Percentiles rank a stretch among this genome's conserved stretches.
phyloP scores from a whole-genome alignment of 53 echinoderm and acorn worm species.

The Actinopyga echinites region DNA sequence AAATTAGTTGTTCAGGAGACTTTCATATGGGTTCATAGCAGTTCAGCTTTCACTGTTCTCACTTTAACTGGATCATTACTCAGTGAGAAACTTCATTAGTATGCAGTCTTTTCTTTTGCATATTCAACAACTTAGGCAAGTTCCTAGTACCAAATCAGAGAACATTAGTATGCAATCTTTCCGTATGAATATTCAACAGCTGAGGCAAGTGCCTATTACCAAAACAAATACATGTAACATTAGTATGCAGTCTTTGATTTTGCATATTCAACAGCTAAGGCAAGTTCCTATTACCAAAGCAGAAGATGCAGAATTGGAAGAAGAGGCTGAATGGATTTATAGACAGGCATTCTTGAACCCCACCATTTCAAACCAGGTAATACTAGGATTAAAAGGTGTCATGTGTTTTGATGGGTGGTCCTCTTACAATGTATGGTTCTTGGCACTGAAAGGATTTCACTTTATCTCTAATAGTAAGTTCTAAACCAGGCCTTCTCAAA shows the following conservation, averaged over 20 bases:
- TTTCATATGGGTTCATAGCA: too few relatives aligned
- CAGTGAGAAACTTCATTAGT: too few relatives aligned
- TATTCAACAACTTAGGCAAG: conserved; percentile 70
- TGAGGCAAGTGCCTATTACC: conserved; percentile 82
- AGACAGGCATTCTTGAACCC: conserved; percentile 93
- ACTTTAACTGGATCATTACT: too few relatives aligned
- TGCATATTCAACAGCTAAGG: conserved; percentile 65
- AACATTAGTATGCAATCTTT: too few relatives aligned
- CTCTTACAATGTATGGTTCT: neutral
- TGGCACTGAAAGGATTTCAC: neutral
- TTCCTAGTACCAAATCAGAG: conserved; percentile 85
- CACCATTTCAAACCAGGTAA: conserved; percentile 91
- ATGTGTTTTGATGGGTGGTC: neutral
- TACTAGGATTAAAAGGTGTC: neutral
- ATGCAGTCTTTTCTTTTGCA: neutral
- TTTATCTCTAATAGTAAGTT: neutral
- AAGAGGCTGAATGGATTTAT: conserved; percentile 99
- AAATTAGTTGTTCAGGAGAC: too few relatives aligned
- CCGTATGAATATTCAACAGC: conserved; percentile 42
- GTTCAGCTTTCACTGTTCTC: too few relatives aligned
- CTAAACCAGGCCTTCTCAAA: too few relatives aligned
- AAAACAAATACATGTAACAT: conserved; percentile 78
- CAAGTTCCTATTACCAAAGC: conserved; percentile 85
- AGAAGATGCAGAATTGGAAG: conserved; percentile 84
- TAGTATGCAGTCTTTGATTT: too few relatives aligned